Evolutionary conservation across 2,797 vertebrate genomes (phyloP).

Genomic region (Notamacropus eugenii): DNA sequence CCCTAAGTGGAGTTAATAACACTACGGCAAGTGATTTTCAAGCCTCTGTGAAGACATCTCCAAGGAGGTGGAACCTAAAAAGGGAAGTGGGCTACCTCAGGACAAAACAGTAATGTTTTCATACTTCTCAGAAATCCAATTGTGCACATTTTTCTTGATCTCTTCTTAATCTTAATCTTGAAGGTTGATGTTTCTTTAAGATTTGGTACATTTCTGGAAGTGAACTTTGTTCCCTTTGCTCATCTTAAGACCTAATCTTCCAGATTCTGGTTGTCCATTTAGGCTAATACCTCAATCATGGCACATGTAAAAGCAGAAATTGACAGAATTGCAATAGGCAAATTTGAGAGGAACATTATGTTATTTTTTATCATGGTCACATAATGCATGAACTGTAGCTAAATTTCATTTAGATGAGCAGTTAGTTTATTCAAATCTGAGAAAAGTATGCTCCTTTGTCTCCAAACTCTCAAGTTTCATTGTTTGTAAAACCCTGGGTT

Average conservation of each 20-base stretch:
- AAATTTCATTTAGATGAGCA: constrained; percentile 60
- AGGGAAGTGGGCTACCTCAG: not conserved
- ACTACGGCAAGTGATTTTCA: not conserved
- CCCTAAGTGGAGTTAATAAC: not conserved
- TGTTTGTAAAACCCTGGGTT: constrained; percentile 67
- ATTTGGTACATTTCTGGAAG: not conserved
- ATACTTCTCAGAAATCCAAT: not conserved
- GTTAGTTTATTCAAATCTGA: constrained; percentile 69
- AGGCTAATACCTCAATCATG: not conserved
- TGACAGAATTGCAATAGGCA: not conserved
- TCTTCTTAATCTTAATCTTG: not conserved
- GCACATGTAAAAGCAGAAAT: not conserved
- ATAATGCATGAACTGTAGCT: not conserved
- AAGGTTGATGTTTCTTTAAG: not conserved
- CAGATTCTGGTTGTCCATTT: not conserved
- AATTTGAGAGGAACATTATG: not conserved
- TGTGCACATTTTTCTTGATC: not conserved
- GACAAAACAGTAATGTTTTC: not conserved
- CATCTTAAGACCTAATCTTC: not conserved
- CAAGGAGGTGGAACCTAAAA: not conserved
- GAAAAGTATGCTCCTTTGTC: constrained; percentile 62
- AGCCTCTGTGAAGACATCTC: not conserved
- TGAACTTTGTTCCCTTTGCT: not conserved
- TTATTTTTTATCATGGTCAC: not conserved
- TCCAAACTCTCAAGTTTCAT: constrained; percentile 53